Conservation (phyloP, 2,888 invertebrate genomes). For the Cantharis flavilabris region DNA sequence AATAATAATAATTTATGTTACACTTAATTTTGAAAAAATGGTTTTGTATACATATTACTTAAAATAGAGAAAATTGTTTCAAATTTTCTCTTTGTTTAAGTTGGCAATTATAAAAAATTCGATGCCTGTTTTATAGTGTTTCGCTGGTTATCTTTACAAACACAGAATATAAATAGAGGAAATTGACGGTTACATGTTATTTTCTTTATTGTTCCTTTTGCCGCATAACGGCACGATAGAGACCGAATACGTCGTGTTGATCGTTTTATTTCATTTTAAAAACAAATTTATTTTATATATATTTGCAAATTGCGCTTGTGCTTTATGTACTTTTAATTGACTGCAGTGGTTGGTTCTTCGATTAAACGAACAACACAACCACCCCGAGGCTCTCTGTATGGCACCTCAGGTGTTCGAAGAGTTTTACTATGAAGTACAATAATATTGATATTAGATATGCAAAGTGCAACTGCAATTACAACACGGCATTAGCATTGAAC, state of each 20-base stretch:
- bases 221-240: constrained; percentile 9
- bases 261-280: background rate
- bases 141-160: background rate
- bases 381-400: background rate
- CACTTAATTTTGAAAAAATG: background rate
- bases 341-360: background rate
- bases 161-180: background rate
- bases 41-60: too few relatives aligned
- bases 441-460: constrained; percentile 26
- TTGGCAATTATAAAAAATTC: background rate
- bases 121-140: background rate
- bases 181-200: background rate
- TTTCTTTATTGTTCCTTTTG: background rate
- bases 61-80: background rate
- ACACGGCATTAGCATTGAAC: constrained; percentile 49
- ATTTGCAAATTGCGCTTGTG: background rate
- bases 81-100: background rate
- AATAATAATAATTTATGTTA: background rate
- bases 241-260: background rate
- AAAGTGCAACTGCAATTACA: constrained; percentile 48
- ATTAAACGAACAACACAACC: background rate
- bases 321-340: background rate
- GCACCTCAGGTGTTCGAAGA: background rate
- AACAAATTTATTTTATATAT: background rate
- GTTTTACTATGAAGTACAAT: background rate